phyloP scores from a whole-genome alignment of 1,140 invertebrate species.

The Glossosoma conforme region DNA sequence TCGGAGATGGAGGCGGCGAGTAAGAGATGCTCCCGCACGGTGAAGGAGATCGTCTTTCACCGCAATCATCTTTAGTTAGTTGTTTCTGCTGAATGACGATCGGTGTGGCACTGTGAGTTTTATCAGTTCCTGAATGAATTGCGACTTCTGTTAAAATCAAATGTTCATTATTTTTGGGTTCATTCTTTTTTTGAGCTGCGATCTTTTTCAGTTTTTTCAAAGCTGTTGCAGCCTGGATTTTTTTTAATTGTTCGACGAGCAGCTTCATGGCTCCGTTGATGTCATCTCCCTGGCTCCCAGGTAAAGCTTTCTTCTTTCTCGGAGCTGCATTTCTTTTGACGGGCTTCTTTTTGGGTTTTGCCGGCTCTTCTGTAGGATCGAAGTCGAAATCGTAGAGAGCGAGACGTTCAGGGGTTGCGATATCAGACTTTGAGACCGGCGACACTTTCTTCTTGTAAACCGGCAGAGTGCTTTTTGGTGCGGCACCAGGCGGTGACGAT shows the following conservation, averaged over 20 bases:
- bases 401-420: constrained; percentile 8
- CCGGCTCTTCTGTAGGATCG: constrained; percentile 20
- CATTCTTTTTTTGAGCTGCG: too few relatives aligned
- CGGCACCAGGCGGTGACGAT: too few relatives aligned
- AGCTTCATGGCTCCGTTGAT: constrained; percentile 15
- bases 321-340: constrained; percentile 2
- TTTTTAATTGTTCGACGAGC: constrained; percentile 26
- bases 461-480: constrained; percentile 1
- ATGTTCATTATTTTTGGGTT: too few relatives aligned
- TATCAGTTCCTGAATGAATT: too few relatives aligned
- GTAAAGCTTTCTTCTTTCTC: constrained; percentile 11
- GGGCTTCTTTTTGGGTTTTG: constrained; percentile 21
- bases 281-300: constrained; percentile 2
- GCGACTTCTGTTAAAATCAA: too few relatives aligned
- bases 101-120: too few relatives aligned
- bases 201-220: constrained; percentile 1
- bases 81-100: too few relatives aligned
- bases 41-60: background rate
- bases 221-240: constrained; percentile 16
- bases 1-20: constrained; percentile 7
- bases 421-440: constrained; percentile 5
- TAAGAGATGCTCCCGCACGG: constrained; percentile 1
- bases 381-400: constrained; percentile 26
- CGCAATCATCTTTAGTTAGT: too few relatives aligned
- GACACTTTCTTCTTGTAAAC: constrained; percentile 23